Base-by-base conservation (phyloP, 64 coral and sea anemone genomes). In the Montipora capricornis region DNA sequence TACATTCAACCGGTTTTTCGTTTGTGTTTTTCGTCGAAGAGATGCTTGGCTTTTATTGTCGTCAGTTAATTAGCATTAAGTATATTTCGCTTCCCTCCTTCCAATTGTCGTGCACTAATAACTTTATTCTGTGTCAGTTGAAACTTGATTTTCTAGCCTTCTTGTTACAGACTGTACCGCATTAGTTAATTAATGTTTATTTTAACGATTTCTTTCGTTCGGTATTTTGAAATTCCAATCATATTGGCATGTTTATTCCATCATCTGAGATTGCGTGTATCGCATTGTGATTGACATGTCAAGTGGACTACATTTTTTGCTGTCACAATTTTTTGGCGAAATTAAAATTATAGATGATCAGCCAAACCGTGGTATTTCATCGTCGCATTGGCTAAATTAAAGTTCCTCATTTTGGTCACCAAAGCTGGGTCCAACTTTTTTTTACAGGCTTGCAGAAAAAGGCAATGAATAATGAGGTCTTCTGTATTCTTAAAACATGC, bases 121-220 rank as follows among this genome's bases (percentile, higher is more conserved):
- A 55, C 50, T 61, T 82, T 82, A 55, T 82, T 57, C 11, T 11
- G 24, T 86, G 82, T 86, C 82, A 86, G 8, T 50, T 73, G 8
- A 12, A 29, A 69, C 64, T 10, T 45, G 82, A 86, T 19, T 69
- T 24, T 49, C 50, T 29, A 44, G 11, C 79, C 79, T 59, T 51
- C 44, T 17, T 50, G 13, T 12, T 14, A n/a, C 29, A 44, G 24
- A 37, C 1, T 37, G 24, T 37, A n/a, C 7, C 48, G 44, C 52
- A 55, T 64, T 86, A 12, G 2, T 48, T 86, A 45, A 7, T 22
- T 0, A 86, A 37, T 50, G 46, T 49, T 17, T 13, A 2, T 19
- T 15, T 50, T 47, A 3, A 2, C 37, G 7, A 44, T 45, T 3
- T 57, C 0, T 57, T 13, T 76, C 11, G 37, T 48, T 17, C 3